A percentile compares a stretch with the other conserved stretches of the same genome.
Evolutionary conservation across 2,888 invertebrate species (phyloP).

Genomic region (Parelbella ahira): DNA sequence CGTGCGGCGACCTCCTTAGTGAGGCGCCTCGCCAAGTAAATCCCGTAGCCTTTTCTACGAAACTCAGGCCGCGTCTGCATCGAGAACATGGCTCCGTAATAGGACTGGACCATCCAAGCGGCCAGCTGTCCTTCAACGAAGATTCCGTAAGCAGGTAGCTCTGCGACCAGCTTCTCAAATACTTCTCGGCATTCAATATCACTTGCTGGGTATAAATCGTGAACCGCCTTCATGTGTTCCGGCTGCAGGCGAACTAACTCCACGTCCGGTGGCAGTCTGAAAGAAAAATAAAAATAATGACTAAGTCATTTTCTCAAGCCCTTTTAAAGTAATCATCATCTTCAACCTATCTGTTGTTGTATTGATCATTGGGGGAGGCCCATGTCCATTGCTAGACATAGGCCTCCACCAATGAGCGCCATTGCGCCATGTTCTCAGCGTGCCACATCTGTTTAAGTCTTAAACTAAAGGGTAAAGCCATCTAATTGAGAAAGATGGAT

Average conservation of each 20-base stretch:
- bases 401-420: no score
- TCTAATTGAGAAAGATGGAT: no score
- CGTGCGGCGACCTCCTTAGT: constrained; percentile 84
- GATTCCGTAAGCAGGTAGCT: constrained; percentile 90
- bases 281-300: constrained; percentile 16
- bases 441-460: no score
- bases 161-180: constrained; percentile 88
- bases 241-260: constrained; percentile 87
- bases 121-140: constrained; percentile 88
- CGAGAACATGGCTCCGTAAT: constrained; percentile 95
- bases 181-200: constrained; percentile 92
- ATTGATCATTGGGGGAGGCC: no score
- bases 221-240: constrained; percentile 90
- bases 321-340: no score
- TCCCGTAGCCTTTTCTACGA: constrained; percentile 87
- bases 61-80: constrained; percentile 92
- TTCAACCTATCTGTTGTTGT: no score
- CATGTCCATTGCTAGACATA: no score
- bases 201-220: constrained; percentile 93
- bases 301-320: no score
- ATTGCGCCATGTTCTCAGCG: no score
- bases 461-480: no score
- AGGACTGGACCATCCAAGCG: constrained; percentile 95
- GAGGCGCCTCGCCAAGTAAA: constrained; percentile 85
- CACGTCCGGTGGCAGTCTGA: constrained; percentile 83